phyloP scores from a whole-genome alignment of 2,888 invertebrate genomes.

The Lasioglossum zephyrum region DNA sequence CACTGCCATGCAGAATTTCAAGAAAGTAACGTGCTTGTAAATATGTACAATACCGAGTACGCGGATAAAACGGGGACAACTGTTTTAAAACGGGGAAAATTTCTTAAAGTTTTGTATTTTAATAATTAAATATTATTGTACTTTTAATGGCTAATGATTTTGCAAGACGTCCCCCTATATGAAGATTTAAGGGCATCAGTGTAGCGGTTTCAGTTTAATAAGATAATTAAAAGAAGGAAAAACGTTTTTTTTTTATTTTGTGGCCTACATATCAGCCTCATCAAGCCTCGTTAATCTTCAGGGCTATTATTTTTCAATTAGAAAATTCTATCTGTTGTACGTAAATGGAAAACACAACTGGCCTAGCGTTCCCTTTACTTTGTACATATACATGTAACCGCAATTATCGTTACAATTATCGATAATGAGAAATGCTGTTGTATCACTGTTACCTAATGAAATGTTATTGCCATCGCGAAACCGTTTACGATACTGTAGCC shows the following conservation, averaged over 20 bases:
- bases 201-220: no score
- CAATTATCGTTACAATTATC: background rate
- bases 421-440: background rate
- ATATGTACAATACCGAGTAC: background rate
- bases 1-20: background rate
- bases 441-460: background rate
- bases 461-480: background rate
- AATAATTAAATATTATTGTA: background rate
- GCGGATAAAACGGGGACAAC: background rate
- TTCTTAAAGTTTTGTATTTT: background rate
- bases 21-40: background rate
- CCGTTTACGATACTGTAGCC: background rate
- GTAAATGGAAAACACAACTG: background rate
- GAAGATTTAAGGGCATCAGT: no score
- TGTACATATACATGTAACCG: background rate
- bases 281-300: slow-evolving; percentile 26
- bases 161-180: background rate
- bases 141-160: background rate
- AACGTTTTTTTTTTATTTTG: no score
- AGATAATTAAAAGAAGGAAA: no score
- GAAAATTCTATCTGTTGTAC: slow-evolving; percentile 1
- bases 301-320: background rate
- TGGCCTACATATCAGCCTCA: background rate
- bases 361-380: background rate
- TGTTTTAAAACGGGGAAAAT: background rate